Base-by-base conservation (phyloP, 2,888 invertebrate genomes). In the Drosophila antonietae region DNA sequence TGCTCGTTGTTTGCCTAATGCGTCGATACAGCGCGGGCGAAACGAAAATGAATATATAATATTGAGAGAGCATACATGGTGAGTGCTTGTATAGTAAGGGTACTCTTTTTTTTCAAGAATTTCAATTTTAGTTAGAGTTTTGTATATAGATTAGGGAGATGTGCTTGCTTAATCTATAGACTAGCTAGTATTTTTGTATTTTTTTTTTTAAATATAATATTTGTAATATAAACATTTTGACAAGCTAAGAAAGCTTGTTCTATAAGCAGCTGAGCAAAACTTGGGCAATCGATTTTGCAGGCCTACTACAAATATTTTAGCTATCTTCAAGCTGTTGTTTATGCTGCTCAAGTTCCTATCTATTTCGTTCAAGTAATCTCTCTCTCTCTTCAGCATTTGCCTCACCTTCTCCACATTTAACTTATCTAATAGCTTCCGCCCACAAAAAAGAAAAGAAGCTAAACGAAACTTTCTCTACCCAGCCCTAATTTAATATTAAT, bases 401-500 rank as follows among this genome's bases (percentile, higher is more conserved):
- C 6, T 3, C 23, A 14, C 23, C 6, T 20, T 14, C 33, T 35
- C 1, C 8, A 37, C 6, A 23, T 18, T 37, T 14, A 53, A 37
- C 37, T 53, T 37, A 37, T 52, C 37, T 52, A 53, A 53, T 37
- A 39, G 39, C 55, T 28, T 28, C 28, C 18, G n/a, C 12, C 52
- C 52, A 37, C 52, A 37, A 18, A 18, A 49, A 31, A 14, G 0
- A 28, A 15, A 15, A 12, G 2, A 10, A 23, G 23, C 23, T 23
- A 23, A 33, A 2, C 2, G 31, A 49, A 28, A 6, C 5, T 7
- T 37, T 53, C 3, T 0, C 2, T 23, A 2, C 7, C 15, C 28
- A 64, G 65, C 47, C 71, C 64, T 53, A 72, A 72, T 72, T 63
- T 68, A 75, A 68, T 63, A 78, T 78, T 78, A 78, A 78, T 78